Percentiles rank a stretch among this genome's conserved stretches.
Evolutionary conservation across 2,113 vertebrate species (phyloP).

Genomic region (Perca flavescens): DNA sequence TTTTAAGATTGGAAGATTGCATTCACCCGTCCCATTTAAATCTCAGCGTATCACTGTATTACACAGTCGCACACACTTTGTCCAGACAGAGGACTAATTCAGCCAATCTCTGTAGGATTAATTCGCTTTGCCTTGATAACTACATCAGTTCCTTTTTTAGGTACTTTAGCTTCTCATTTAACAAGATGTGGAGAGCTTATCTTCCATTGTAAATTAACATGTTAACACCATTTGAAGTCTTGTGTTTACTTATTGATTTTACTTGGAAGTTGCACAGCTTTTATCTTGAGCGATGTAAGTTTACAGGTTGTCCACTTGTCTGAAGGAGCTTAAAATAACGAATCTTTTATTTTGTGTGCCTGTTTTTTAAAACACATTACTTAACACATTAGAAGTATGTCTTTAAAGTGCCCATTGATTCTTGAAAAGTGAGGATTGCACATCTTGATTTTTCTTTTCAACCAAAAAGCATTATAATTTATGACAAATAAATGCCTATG

Average conservation of each 20-base stretch:
- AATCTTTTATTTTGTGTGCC: not conserved
- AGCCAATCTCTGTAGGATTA: slow-evolving; percentile 57
- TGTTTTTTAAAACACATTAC: not conserved
- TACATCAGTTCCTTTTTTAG: slow-evolving; percentile 48
- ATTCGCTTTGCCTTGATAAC: slow-evolving; percentile 59
- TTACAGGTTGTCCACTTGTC: slow-evolving; percentile 48
- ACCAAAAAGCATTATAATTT: not conserved
- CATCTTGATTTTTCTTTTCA: not conserved
- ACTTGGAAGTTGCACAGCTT: slow-evolving; percentile 21
- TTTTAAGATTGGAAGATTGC: slow-evolving; percentile 9
- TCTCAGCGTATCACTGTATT: slow-evolving; percentile 37
- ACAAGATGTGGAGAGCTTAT: slow-evolving; percentile 63
- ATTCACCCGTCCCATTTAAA: slow-evolving; percentile 33
- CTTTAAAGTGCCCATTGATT: not conserved
- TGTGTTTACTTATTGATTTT: slow-evolving; percentile 64
- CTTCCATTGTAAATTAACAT: slow-evolving; percentile 63
- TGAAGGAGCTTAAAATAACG: not conserved
- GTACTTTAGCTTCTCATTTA: slow-evolving; percentile 65
- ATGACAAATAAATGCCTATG: not conserved
- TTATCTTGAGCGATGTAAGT: slow-evolving; percentile 55
- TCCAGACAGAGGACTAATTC: slow-evolving; percentile 38
- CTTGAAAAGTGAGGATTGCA: not conserved
- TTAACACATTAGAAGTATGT: not conserved
- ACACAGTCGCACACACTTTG: slow-evolving; percentile 39
- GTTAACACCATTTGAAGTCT: slow-evolving; percentile 66